A percentile compares a stretch with the other conserved stretches of the same genome.
Evolutionary conservation across 2,888 invertebrate species (phyloP).

Genomic region (Hermaeophaga mercurialis): DNA sequence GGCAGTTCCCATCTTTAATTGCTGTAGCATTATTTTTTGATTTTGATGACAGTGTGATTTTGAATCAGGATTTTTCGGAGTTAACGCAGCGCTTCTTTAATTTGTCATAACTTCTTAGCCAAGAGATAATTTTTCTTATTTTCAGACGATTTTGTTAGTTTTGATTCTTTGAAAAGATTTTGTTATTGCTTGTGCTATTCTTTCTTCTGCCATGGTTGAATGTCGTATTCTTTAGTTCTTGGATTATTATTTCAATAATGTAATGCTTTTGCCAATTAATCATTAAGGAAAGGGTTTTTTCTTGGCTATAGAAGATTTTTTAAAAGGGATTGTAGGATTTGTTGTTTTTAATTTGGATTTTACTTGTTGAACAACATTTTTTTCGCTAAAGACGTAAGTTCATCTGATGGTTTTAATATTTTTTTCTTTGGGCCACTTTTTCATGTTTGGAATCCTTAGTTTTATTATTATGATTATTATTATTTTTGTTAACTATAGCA

Average conservation of each 20-base stretch:
- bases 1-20: too few relatives aligned
- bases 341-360: not conserved
- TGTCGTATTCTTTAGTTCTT: constrained; percentile 27
- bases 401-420: not conserved
- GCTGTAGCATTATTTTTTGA: too few relatives aligned
- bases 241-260: constrained; percentile 26
- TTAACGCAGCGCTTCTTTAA: constrained; percentile 8
- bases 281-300: not conserved
- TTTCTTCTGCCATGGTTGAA: constrained; percentile 5
- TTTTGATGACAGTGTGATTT: not conserved
- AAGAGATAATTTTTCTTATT: not conserved
- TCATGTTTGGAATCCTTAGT: not conserved
- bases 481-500: not conserved
- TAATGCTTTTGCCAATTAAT: constrained; percentile 13
- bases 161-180: not conserved
- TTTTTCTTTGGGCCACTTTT: not conserved
- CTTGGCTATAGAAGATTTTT: constrained; percentile 5
- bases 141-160: not conserved
- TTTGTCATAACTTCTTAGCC: constrained; percentile 6
- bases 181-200: not conserved
- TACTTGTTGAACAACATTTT: constrained; percentile 5
- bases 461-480: not conserved
- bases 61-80: too few relatives aligned
- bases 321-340: constrained; percentile 1
- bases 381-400: not conserved